Base-by-base conservation (phyloP, 2,888 invertebrate species). In the Antheraea assamensis region DNA sequence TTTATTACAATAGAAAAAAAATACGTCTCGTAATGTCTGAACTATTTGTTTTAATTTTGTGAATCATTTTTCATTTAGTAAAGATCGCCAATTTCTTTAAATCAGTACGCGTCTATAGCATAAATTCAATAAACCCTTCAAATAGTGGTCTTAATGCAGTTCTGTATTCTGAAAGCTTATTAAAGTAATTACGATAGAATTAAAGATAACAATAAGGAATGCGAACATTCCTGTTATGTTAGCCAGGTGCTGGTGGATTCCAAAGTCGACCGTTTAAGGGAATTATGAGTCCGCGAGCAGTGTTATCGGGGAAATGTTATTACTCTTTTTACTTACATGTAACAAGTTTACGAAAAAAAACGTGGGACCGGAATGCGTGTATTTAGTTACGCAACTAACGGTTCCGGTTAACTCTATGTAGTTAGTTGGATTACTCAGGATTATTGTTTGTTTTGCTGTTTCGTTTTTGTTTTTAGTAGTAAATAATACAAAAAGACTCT, bases 171-270 rank as follows among this genome's bases (percentile, higher is more conserved):
- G 89, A 89, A 88, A 89, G 81, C 87, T 87, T 86, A 89, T 90
- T 90, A 90, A 87, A 87, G 87, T 90, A 90, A 90, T 89, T 78
- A 82, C 73, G 80, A 83, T 83, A 79, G 82, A 84, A 85, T 87
- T 88, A 88, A 87, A 89, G 85, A 88, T 89, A 88, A 87, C 83
- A 84, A 82, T 80, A 79, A 83, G 84, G 88, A 89, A 90, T 88
- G 89, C 80, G 74, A 84, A 86, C 84, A 88, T 87, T 90, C 90
- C 85, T 81, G 88, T 87, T 83, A 47, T 30, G 24, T 58, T 74
- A 76, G 80, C 81, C 84, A 86, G 85, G 85, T 87, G 86, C 78
- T 73, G 78, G 79, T 58, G 76, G 76, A 84, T 80, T 80, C 80
- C 80, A 47, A 71, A 77, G 78, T 75, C 76, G 78, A 80, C 81